A percentile compares a stretch with the other conserved stretches of the same genome.
These are phyloP conservation scores for Coecobrya sp. DNA, from an alignment of 2,888 invertebrate genomes.

Conservation along the genomic window DNA sequence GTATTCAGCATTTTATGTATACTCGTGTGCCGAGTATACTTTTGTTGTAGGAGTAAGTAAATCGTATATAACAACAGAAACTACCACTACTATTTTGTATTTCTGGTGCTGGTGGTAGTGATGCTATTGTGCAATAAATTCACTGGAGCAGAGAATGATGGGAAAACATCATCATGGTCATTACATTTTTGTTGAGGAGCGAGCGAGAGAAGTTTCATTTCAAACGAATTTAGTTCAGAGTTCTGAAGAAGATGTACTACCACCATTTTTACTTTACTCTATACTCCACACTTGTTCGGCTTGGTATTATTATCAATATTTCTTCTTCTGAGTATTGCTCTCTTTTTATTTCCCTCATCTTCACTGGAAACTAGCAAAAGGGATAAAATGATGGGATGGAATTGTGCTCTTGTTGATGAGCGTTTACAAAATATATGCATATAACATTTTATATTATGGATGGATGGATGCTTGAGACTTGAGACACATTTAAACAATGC, in stretches of 20 bases:
- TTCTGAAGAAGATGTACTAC: constrained; percentile 40
- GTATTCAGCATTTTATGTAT: constrained; percentile 17
- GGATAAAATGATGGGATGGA: background rate
- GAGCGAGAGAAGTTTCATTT: background rate
- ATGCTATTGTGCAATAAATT: constrained; percentile 80
- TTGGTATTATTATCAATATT: constrained; percentile 8
- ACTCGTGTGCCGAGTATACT: constrained; percentile 24
- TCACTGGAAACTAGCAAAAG: constrained; percentile 21
- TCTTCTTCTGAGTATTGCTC: background rate
- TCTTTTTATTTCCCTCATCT: constrained; percentile 42
- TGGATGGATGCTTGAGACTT: background rate
- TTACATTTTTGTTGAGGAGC: constrained; percentile 66
- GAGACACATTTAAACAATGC: background rate
- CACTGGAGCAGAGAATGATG: constrained; percentile 82
- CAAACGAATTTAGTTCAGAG: background rate
- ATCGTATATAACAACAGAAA: constrained; percentile 23
- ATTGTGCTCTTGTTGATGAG: background rate
- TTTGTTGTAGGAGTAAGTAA: constrained; percentile 54
- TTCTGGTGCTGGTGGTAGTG: constrained; percentile 12
- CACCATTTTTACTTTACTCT: background rate
- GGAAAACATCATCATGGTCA: constrained; percentile 81
- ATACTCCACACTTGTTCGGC: constrained; percentile 5
- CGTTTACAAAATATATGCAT: background rate
- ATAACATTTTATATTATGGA: background rate
- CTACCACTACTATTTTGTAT: background rate